A percentile compares a stretch with the other conserved stretches of the same genome.
Evolutionary conservation across 1,140 invertebrate genomes (phyloP).

Genomic region (Ooceraea biroi): DNA sequence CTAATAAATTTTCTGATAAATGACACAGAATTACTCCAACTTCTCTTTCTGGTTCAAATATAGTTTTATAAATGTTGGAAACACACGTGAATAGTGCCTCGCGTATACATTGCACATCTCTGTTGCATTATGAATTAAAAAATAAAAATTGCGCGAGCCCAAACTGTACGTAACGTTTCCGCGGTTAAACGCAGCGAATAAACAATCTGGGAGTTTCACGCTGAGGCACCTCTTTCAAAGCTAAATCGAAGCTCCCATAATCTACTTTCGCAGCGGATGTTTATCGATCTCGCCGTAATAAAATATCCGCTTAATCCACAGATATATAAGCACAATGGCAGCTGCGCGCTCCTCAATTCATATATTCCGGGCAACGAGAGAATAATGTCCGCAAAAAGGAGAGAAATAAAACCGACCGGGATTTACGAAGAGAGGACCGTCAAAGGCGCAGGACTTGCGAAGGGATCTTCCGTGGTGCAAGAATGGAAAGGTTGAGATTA

Average conservation of each 20-base stretch:
- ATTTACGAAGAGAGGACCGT: slow-evolving; percentile 53
- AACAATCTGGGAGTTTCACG: neutral
- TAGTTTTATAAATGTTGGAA: neutral
- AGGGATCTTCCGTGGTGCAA: neutral
- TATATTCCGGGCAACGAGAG: slow-evolving; percentile 41
- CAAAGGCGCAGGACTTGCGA: slow-evolving; percentile 14
- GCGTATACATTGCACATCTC: neutral
- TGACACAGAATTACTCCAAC: slow-evolving; percentile 13
- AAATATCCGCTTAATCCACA: slow-evolving; percentile 41
- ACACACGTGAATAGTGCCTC: neutral
- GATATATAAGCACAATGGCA: slow-evolving; percentile 49
- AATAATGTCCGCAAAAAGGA: slow-evolving; percentile 28
- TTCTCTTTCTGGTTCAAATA: neutral
- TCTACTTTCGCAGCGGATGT: neutral
- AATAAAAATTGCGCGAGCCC: neutral
- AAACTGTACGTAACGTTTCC: neutral
- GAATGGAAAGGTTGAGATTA: slow-evolving; percentile 67
- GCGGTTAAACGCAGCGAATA: neutral
- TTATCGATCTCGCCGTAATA: slow-evolving; percentile 41
- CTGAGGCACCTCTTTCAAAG: neutral
- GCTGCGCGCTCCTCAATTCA: slow-evolving; percentile 46
- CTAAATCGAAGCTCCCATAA: neutral
- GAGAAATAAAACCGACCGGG: slow-evolving; percentile 27
- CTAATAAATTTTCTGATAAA: neutral
- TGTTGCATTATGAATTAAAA: neutral